Percentiles rank a stretch among this genome's conserved stretches.
phyloP scores from a whole-genome alignment of 2,113 vertebrate genomes.

The Excalfactoria chinensis region DNA sequence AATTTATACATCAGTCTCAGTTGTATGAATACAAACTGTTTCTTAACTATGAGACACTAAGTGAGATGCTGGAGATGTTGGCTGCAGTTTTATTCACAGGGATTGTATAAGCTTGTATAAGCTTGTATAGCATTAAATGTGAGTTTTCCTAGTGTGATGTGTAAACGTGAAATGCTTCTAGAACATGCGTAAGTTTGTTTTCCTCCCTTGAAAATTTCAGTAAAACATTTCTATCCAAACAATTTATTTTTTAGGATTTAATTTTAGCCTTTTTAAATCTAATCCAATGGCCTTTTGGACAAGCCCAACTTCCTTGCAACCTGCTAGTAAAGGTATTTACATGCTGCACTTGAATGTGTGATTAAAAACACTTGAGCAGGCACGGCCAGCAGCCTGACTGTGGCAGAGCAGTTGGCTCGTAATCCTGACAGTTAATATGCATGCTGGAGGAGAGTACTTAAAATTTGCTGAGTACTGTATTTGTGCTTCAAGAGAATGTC shows the following conservation, averaged over 20 bases:
- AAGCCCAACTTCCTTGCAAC: conserved; percentile 87
- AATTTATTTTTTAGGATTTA: conserved; percentile 95
- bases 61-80: fast-evolving
- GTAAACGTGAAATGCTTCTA: background rate
- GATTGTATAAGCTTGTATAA: background rate
- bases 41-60: background rate
- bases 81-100: background rate
- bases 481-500: background rate
- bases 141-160: background rate
- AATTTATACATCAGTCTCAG: background rate
- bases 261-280: conserved; percentile 99
- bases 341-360: conserved; percentile 81
- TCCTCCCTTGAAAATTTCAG: conserved; percentile 27
- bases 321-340: conserved; percentile 93
- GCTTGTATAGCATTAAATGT: background rate
- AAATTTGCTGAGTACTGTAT: background rate
- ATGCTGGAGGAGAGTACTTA: conserved; percentile 66
- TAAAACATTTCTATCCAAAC: conserved; percentile 48
- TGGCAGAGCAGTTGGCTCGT: conserved; percentile 80
- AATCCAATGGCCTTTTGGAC: conserved; percentile 99
- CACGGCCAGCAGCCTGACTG: conserved; percentile 74
- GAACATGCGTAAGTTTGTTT: background rate
- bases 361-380: conserved; percentile 76
- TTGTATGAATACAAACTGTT: background rate
- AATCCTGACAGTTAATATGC: conserved; percentile 73